phyloP scores from a whole-genome alignment of 53 echinoderm and acorn worm species.

The Paelopatides confundens region DNA sequence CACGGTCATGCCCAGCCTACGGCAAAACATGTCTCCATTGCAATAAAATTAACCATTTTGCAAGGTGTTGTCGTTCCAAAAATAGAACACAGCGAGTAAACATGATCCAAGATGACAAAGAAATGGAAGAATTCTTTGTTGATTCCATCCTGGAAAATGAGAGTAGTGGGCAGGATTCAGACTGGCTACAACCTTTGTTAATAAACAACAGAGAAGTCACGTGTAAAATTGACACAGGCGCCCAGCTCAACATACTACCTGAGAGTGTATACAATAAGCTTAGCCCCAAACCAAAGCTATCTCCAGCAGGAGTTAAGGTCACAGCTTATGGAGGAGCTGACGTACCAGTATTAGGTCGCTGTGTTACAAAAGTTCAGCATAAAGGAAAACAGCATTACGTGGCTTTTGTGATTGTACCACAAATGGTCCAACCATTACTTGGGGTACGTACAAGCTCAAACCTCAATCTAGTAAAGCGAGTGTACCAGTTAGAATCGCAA shows the following conservation, averaged over 20 bases:
- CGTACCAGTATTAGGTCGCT: slow-evolving; percentile 38
- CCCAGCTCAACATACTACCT: neutral
- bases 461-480: neutral
- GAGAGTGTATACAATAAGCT: slow-evolving; percentile 17
- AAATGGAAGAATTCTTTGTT: neutral
- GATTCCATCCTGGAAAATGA: too few relatives aligned
- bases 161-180: neutral
- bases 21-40: neutral
- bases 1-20: neutral
- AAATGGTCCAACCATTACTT: slow-evolving; percentile 12
- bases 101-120: neutral
- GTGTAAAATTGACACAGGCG: neutral
- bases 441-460: slow-evolving; percentile 17
- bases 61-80: neutral
- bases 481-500: neutral
- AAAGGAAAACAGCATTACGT: neutral
- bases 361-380: neutral
- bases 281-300: neutral
- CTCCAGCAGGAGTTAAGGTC: slow-evolving; percentile 4
- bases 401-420: slow-evolving; percentile 22
- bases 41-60: neutral
- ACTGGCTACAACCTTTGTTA: neutral
- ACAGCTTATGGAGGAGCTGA: slow-evolving; percentile 8
- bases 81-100: neutral
- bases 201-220: neutral